phyloP scores from a whole-genome alignment of 2,113 vertebrate genomes.

The Petromus typicus region DNA sequence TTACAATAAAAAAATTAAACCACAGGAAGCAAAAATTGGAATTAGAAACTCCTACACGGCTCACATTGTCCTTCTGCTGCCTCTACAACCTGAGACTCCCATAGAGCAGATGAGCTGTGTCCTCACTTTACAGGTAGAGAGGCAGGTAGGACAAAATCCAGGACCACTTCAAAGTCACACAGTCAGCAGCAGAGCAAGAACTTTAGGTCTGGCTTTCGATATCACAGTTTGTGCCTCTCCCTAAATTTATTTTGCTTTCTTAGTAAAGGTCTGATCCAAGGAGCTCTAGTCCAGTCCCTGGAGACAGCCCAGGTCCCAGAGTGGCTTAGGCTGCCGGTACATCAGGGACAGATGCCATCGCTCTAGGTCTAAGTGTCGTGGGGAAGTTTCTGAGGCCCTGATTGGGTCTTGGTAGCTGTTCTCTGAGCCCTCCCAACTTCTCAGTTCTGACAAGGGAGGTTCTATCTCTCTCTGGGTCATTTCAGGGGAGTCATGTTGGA shows the following conservation, averaged over 20 bases:
- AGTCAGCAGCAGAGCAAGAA: neutral
- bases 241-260: neutral
- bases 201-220: neutral
- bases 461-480: neutral
- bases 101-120: neutral
- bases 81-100: neutral
- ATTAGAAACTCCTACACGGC: neutral
- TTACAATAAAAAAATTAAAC: neutral
- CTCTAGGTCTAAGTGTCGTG: neutral
- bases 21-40: neutral
- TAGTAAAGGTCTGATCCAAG: neutral
- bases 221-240: neutral
- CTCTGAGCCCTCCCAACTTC: neutral
- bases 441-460: neutral
- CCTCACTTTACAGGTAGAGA: neutral
- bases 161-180: neutral
- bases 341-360: accelerated
- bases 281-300: too few relatives aligned
- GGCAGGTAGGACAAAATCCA: neutral
- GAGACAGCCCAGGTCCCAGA: accelerated
- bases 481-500: neutral
- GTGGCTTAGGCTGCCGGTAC: neutral
- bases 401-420: neutral
- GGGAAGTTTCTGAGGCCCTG: neutral
- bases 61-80: neutral